These are phyloP conservation scores for Mesocricetus auratus DNA, from an alignment of 2,113 vertebrate species.

Conservation along the genomic window DNA sequence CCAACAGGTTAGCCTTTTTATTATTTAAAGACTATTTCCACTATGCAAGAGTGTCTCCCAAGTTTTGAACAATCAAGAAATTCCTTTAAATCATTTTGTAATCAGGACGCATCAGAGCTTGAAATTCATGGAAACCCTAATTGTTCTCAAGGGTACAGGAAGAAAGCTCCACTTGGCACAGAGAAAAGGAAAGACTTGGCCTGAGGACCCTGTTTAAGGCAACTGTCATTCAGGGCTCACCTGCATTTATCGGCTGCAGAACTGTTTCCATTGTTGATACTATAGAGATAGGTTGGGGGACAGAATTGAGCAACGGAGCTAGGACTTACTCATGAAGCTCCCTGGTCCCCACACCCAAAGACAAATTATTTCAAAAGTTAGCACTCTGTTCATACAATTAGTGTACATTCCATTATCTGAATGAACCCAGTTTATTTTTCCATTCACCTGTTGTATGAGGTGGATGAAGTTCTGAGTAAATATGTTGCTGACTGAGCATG, in stretches of 20 bases:
- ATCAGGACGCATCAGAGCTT: not conserved
- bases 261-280: not conserved
- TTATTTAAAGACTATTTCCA: not conserved
- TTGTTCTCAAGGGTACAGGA: not conserved
- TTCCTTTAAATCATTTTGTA: constrained; percentile 46
- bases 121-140: not conserved
- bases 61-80: constrained; percentile 30
- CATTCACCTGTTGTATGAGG: not conserved
- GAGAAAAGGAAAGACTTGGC: not conserved
- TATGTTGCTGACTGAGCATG: not conserved
- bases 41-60: constrained; percentile 31
- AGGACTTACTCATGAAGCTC: not conserved
- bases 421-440: not conserved
- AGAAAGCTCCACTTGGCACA: not conserved
- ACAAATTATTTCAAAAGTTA: constrained; percentile 40
- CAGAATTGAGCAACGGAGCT: not conserved
- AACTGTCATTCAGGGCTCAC: not conserved
- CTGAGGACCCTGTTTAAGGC: not conserved
- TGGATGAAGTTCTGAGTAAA: not conserved
- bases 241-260: not conserved
- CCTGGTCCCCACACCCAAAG: not conserved
- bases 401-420: not conserved
- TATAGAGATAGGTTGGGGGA: not conserved
- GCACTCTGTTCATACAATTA: not conserved
- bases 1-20: not conserved